Percentiles rank a stretch among this genome's conserved stretches.
phyloP scores from a whole-genome alignment of 2,888 invertebrate genomes.

The Alcis repandata region DNA sequence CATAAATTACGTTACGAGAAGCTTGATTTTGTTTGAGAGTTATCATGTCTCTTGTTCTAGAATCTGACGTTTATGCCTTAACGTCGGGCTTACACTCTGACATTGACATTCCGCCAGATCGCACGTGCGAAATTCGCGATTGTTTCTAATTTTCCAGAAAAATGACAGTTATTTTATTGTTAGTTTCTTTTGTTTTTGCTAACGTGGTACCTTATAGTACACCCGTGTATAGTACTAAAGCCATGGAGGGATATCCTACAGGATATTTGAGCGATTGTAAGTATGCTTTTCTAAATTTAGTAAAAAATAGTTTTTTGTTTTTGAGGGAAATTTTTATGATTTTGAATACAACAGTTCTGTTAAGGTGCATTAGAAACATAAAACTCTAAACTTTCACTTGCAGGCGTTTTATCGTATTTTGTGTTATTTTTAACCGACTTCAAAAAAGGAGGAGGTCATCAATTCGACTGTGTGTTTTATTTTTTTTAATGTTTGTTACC shows the following conservation, averaged over 20 bases:
- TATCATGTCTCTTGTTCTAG: neutral
- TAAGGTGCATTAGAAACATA: no score
- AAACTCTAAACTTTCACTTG: no score
- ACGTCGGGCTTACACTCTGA: neutral
- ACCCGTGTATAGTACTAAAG: constrained; percentile 62
- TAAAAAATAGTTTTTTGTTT: neutral
- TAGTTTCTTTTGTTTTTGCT: constrained; percentile 35
- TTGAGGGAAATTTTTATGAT: neutral
- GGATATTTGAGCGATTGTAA: constrained; percentile 73
- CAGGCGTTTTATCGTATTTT: no score
- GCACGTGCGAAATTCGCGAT: constrained; percentile 11
- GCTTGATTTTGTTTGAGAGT: no score
- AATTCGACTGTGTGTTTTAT: no score
- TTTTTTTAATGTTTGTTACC: no score
- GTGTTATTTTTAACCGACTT: no score
- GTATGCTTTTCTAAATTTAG: constrained; percentile 48
- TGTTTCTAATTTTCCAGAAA: neutral
- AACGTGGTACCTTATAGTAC: constrained; percentile 40
- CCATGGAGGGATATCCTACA: constrained; percentile 66
- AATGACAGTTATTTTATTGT: constrained; percentile 1
- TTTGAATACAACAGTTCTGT: neutral
- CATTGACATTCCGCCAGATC: constrained; percentile 13
- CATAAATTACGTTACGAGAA: no score
- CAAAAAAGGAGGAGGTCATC: no score
- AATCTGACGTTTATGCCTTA: neutral